These are phyloP conservation scores for Bryconaethiops microstoma DNA, from an alignment of 2,797 vertebrate genomes.

Conservation along the genomic window DNA sequence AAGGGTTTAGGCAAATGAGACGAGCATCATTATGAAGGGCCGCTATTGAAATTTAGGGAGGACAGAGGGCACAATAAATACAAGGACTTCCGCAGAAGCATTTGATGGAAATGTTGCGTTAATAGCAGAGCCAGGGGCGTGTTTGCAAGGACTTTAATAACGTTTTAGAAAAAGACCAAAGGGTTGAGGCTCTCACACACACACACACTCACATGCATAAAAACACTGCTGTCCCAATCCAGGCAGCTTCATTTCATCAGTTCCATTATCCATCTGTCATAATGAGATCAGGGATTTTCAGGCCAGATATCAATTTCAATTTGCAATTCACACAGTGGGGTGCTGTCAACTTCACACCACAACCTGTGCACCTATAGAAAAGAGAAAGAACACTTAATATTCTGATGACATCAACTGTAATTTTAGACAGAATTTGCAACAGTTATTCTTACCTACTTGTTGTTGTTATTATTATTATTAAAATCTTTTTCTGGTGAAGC, in stretches of 20 bases:
- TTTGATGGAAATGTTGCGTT: conserved; percentile 29
- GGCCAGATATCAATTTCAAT: conserved; percentile 40
- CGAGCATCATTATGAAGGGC: not conserved
- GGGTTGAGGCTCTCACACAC: conserved; percentile 14
- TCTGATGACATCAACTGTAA: not conserved
- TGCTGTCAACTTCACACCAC: conserved; percentile 22
- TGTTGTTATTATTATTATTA: not conserved
- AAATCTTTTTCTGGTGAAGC: not conserved
- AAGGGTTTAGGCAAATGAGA: conserved; percentile 44
- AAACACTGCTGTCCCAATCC: not conserved
- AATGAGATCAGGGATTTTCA: conserved; percentile 49
- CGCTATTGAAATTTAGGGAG: not conserved
- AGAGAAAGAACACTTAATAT: not conserved
- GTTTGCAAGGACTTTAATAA: conserved; percentile 44
- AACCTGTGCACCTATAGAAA: conserved; percentile 17
- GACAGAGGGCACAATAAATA: conserved; percentile 17
- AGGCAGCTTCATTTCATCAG: conserved; percentile 35
- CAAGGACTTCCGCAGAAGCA: conserved; percentile 12
- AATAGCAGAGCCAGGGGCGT: conserved; percentile 18
- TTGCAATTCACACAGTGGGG: conserved; percentile 41
- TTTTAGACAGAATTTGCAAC: not conserved
- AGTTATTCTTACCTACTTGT: too few relatives aligned
- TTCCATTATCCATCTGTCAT: conserved; percentile 47
- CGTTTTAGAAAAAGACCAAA: conserved; percentile 17
- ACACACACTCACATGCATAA: conserved; percentile 11